These are phyloP conservation scores for Drosophila kambysellisi DNA, from an alignment of 2,888 invertebrate genomes.

Conservation along the genomic window DNA sequence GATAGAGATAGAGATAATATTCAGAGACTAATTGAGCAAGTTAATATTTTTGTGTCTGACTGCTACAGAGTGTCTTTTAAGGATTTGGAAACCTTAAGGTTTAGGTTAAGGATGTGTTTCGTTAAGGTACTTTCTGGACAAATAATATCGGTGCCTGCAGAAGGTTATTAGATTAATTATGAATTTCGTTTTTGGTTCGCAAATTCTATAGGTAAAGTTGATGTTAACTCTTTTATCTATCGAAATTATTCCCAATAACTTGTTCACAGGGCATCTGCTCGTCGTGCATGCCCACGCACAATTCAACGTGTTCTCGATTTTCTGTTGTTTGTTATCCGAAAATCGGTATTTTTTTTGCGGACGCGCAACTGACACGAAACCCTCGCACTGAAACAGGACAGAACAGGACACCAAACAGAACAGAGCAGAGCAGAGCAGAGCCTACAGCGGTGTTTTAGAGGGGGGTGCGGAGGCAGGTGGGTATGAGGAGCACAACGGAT, in stretches of 20 bases:
- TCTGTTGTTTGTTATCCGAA: constrained; percentile 62
- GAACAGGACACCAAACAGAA: background rate
- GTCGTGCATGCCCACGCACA: background rate
- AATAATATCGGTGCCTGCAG: background rate
- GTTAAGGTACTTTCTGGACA: background rate
- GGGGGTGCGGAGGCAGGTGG: background rate
- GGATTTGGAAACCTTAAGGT: too few relatives aligned
- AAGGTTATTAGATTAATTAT: background rate
- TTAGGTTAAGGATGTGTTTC: background rate
- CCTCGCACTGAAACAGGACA: constrained; percentile 3
- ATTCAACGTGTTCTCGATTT: constrained; percentile 24
- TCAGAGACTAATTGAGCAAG: too few relatives aligned
- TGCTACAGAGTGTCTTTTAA: too few relatives aligned
- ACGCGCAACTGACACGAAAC: constrained; percentile 69
- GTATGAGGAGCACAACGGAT: background rate
- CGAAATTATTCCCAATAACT: background rate
- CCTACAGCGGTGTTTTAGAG: constrained; percentile 12
- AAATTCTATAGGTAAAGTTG: background rate
- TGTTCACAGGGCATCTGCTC: background rate
- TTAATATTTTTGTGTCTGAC: too few relatives aligned
- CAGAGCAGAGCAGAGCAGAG: constrained; percentile 5
- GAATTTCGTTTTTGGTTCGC: background rate
- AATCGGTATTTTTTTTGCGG: constrained; percentile 60
- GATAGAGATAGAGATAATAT: background rate
- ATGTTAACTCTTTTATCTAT: background rate